phyloP scores from a whole-genome alignment of 2,888 invertebrate genomes.

The Frankliniella fusca region DNA sequence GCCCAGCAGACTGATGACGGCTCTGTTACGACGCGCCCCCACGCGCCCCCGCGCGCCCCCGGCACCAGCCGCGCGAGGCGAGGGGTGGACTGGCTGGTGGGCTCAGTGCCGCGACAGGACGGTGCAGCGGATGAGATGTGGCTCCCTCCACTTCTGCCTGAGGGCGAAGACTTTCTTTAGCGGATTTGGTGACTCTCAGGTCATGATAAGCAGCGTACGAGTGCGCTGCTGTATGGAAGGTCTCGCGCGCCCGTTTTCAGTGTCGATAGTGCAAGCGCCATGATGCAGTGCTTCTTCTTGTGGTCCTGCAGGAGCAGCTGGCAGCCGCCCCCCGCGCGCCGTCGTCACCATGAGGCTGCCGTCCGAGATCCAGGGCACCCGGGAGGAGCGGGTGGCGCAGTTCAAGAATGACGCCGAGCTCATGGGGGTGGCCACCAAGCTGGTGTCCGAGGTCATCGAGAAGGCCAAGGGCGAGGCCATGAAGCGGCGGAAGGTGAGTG shows the following conservation, averaged over 20 bases:
- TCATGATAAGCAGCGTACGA: too few relatives aligned
- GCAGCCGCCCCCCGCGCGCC: neutral
- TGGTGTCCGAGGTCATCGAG: conserved; percentile 51
- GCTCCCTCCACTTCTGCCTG: too few relatives aligned
- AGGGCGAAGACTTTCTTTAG: too few relatives aligned
- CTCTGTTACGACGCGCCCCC: too few relatives aligned
- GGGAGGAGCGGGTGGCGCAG: conserved; percentile 46
- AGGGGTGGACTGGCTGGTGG: too few relatives aligned
- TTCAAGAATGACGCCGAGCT: conserved; percentile 49
- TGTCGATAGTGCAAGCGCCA: neutral
- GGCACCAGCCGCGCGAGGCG: too few relatives aligned
- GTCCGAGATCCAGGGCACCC: neutral
- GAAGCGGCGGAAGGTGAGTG: conserved; percentile 41
- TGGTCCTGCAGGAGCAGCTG: neutral
- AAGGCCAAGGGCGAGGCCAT: conserved; percentile 49
- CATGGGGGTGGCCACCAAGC: conserved; percentile 50
- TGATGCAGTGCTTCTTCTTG: neutral
- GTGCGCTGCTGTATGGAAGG: neutral
- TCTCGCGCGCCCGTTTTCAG: neutral
- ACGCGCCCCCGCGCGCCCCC: too few relatives aligned
- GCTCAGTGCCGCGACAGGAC: too few relatives aligned
- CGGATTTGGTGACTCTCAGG: too few relatives aligned
- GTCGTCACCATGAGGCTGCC: neutral
- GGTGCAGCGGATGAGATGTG: too few relatives aligned
- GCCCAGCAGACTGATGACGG: too few relatives aligned